Percentiles rank a stretch among this genome's conserved stretches.
Conservation (phyloP, 2,797 vertebrate species). For the Nannoperca australis region DNA sequence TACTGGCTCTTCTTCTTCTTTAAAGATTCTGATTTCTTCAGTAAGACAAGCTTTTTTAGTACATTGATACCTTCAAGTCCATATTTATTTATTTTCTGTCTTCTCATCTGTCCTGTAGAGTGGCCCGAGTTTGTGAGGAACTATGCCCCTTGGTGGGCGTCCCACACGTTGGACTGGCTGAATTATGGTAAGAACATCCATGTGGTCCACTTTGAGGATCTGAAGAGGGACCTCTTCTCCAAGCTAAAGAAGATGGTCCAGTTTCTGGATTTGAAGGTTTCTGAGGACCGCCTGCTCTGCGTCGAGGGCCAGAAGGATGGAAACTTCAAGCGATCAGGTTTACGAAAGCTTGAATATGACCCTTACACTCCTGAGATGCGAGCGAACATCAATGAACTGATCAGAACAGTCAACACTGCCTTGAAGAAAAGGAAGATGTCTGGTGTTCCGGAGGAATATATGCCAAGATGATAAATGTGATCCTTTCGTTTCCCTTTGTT, state of each 20-base stretch:
- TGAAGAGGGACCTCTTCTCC: constrained; percentile 92
- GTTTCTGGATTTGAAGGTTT: constrained; percentile 88
- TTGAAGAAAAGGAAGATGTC: constrained; percentile 90
- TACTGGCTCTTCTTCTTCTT: background rate
- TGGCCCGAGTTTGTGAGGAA: constrained; percentile 98
- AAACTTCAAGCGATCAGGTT: constrained; percentile 96
- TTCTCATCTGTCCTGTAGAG: constrained; percentile 83
- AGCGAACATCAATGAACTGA: constrained; percentile 87
- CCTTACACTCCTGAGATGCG: constrained; percentile 95
- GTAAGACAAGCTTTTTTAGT: background rate
- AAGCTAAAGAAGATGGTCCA: constrained; percentile 93
- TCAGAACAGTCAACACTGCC: constrained; percentile 90
- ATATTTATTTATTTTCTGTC: background rate
- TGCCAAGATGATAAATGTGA: constrained; percentile 91
- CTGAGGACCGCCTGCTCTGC: constrained; percentile 95
- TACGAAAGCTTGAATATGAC: constrained; percentile 95
- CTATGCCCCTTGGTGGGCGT: constrained; percentile 97
- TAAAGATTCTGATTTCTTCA: background rate
- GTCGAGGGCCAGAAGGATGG: constrained; percentile 97
- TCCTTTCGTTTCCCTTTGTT: constrained; percentile 18
- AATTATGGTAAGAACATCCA: constrained; percentile 91
- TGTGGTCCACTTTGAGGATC: constrained; percentile 95
- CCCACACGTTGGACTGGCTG: constrained; percentile 96
- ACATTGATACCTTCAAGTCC: background rate
- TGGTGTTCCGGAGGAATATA: constrained; percentile 93